Percentiles rank a stretch among this genome's conserved stretches.
Evolutionary conservation across 2,888 invertebrate genomes (phyloP).

Genomic region (Dyspetes luteomarginatus): DNA sequence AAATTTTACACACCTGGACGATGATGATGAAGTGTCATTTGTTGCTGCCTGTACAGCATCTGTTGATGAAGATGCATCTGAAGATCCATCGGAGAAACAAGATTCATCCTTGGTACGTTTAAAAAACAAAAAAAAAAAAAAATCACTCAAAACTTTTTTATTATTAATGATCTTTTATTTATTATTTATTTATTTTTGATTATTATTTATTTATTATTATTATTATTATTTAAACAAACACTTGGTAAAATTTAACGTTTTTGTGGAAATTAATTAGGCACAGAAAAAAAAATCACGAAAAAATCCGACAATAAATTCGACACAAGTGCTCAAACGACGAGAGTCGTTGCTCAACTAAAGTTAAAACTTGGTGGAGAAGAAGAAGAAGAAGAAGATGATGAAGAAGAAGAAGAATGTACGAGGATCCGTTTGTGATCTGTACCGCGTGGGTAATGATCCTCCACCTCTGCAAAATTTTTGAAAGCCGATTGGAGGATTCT

Average conservation of each 20-base stretch:
- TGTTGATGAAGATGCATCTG: constrained; percentile 71
- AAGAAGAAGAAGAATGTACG: neutral
- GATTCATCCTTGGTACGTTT: constrained; percentile 65
- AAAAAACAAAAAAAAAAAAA: no score
- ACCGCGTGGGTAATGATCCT: constrained; percentile 55
- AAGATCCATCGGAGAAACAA: constrained; percentile 70
- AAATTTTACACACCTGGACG: constrained; percentile 56
- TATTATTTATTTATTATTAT: neutral
- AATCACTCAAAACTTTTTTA: constrained; percentile 28
- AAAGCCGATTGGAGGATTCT: constrained; percentile 50
- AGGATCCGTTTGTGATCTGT: constrained; percentile 29
- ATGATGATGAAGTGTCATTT: constrained; percentile 70
- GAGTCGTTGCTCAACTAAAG: constrained; percentile 57
- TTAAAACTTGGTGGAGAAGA: neutral
- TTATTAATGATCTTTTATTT: constrained; percentile 6
- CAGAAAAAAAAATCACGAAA: constrained; percentile 19
- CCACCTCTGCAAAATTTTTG: constrained; percentile 52
- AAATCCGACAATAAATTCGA: constrained; percentile 24
- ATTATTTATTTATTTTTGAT: neutral
- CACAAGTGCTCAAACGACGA: constrained; percentile 54
- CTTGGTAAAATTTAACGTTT: constrained; percentile 30
- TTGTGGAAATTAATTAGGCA: constrained; percentile 5
- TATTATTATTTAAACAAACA: constrained; percentile 26
- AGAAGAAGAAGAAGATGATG: neutral
- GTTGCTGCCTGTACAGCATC: constrained; percentile 72